Conservation (phyloP, 2,113 vertebrate genomes). For the Sylvia atricapilla region DNA sequence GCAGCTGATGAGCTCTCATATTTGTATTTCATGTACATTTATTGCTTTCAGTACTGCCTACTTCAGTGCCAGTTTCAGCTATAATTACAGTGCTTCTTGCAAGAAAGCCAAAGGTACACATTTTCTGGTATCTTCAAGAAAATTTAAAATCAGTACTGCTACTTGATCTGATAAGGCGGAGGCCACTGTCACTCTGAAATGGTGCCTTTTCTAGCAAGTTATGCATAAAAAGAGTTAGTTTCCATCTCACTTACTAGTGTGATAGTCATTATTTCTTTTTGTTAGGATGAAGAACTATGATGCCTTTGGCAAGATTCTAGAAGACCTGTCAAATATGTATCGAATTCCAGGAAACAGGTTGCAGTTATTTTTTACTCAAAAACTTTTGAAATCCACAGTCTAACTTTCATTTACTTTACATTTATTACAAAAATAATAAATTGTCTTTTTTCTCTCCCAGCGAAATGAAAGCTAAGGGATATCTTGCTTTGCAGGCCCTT, state of each 20-base stretch:
- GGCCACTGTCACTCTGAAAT: not conserved
- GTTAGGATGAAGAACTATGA: constrained; percentile 78
- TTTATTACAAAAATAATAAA: not conserved
- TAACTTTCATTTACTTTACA: not conserved
- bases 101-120: not conserved
- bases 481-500: constrained; percentile 73
- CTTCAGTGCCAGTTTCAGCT: not conserved
- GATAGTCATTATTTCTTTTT: not conserved
- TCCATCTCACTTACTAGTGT: not conserved
- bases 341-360: constrained; percentile 81
- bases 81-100: not conserved
- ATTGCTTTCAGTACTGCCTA: not conserved
- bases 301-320: constrained; percentile 76
- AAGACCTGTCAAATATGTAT: constrained; percentile 73
- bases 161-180: not conserved
- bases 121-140: constrained; percentile 18
- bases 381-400: not conserved
- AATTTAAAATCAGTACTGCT: not conserved
- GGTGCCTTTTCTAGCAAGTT: not conserved
- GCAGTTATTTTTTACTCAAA: not conserved
- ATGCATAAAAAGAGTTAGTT: not conserved
- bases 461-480: constrained; percentile 75
- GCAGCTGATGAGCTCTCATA: not conserved
- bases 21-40: not conserved
- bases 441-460: constrained; percentile 44